Evolutionary conservation across 2,888 invertebrate species (phyloP).

Genomic region (Luperina nickerlii): DNA sequence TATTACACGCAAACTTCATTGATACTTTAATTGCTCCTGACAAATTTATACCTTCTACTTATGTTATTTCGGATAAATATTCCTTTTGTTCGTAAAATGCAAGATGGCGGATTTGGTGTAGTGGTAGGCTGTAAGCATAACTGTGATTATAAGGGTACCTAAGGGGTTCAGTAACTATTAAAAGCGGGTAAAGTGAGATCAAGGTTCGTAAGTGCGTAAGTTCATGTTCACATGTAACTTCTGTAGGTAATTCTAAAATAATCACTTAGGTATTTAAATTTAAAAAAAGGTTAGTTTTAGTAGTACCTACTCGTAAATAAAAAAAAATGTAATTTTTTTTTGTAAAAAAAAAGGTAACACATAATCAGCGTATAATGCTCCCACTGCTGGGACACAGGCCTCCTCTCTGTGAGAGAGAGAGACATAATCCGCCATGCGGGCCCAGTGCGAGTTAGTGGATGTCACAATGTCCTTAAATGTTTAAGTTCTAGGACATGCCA

Average conservation of each 20-base stretch:
- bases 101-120: not conserved
- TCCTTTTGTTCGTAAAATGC: constrained; percentile 9
- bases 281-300: not conserved
- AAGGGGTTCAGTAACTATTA: not conserved
- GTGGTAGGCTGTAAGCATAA: not conserved
- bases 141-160: not conserved
- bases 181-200: not conserved
- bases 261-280: not conserved
- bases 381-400: too few species aligned
- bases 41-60: constrained; percentile 53
- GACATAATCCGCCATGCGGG: too few species aligned
- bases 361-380: too few species aligned
- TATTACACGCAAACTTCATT: constrained; percentile 74
- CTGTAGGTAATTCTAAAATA: not conserved
- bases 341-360: too few species aligned
- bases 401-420: too few species aligned
- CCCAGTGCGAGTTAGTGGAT: too few species aligned
- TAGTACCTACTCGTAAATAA: not conserved
- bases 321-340: too few species aligned
- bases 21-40: constrained; percentile 70
- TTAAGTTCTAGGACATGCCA: too few species aligned
- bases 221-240: not conserved
- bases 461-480: too few species aligned
- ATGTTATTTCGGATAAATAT: constrained; percentile 21
- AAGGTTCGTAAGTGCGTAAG: not conserved